These are phyloP conservation scores for Megaceryle torquata DNA, from an alignment of 2,113 vertebrate genomes.

Conservation along the genomic window DNA sequence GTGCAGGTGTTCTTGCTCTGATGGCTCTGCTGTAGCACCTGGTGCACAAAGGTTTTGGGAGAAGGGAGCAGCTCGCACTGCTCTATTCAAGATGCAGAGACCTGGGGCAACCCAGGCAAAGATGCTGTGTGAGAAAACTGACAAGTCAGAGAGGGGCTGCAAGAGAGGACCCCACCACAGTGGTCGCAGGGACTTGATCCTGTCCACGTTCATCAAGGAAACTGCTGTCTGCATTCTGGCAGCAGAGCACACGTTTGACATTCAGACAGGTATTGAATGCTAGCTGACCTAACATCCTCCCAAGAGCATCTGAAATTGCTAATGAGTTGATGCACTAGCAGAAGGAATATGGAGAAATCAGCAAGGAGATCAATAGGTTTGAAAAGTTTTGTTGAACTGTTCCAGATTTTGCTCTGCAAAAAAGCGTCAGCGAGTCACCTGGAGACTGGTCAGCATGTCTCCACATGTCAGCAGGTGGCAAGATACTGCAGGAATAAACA, in stretches of 20 bases:
- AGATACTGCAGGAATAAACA: neutral
- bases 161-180: neutral
- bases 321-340: fast-evolving
- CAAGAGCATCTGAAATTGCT: neutral
- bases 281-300: neutral
- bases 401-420: neutral
- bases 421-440: neutral
- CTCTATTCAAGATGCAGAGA: neutral
- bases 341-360: neutral
- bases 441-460: neutral
- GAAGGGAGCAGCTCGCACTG: neutral
- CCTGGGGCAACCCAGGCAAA: neutral
- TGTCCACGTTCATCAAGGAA: neutral
- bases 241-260: neutral
- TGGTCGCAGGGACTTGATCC: neutral
- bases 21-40: neutral
- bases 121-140: neutral
- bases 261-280: fast-evolving
- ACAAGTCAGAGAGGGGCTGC: neutral
- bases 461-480: fast-evolving
- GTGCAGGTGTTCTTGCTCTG: neutral
- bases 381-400: neutral
- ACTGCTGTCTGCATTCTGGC: neutral
- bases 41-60: neutral
- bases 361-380: neutral